Base-by-base conservation (phyloP, 2,797 vertebrate genomes). In the Arnoldichthys spilopterus region DNA sequence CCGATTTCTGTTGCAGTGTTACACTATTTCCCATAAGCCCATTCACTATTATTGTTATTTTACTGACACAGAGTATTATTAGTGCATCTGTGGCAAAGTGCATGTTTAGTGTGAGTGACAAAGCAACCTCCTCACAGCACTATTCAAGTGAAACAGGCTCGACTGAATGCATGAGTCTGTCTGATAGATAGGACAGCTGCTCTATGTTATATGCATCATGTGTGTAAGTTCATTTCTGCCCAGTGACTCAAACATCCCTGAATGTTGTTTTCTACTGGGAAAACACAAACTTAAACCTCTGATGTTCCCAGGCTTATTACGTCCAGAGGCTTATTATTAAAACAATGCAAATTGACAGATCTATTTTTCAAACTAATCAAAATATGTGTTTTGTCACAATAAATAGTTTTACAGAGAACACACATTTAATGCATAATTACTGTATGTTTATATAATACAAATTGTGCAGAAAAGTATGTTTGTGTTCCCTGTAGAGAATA, bases 161-260 rank as follows among this genome's bases (percentile, higher is more conserved):
- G 30, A 13, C 30, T 34, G 51, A 26, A 53, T 53, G 68, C 5
- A 53, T 34, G 26, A 70, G n/a, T n/a, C 6, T 13, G 51, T 22
- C 47, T 72, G 69, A 72, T 54, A 26, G 69, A 56, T 34, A 32
- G n/a, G 69, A 54, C 51, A 56, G 9, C 26, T 70, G 45, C 47
- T n/a, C 47, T 53, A 9, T 69, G n/a, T 11, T 30, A 18, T 32
- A 12, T 67, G 67, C 3, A 16, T 15, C 9, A 26, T 4, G 6
- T 40, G 3, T 34, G 28, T 54, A 49, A 71, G 37, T 30, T 5
- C 30, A 54, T 54, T 34, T 54, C 28, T 53, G 47, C 8, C 28
- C 12, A 11, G 18, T 71, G n/a, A 32, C 18, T 53, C 49, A 71
- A 4, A 13, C 2, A 13, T 30, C 0, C 5, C 16, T 47, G 4